Evolutionary conservation across 2,888 invertebrate species (phyloP), one percentile per base, ranked within the genome.

Genomic region (Diplazon laetatorius): DNA sequence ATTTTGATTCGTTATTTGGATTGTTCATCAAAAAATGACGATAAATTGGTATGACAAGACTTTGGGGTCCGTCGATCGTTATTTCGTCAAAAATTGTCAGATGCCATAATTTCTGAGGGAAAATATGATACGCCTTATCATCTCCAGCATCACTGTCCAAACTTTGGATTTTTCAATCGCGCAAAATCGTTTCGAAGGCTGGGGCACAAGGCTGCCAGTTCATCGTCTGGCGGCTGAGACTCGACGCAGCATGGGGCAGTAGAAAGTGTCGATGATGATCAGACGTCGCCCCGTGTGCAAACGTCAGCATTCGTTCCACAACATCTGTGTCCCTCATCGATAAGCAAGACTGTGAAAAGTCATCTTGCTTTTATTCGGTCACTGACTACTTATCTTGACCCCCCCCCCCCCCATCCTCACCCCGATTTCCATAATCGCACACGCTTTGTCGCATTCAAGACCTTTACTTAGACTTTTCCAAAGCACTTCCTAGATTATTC

Each of bases 201-300:
- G 10, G 30, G 25, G 25, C 16, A 12, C 14, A n/a, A 14, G 60
- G 14, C 12, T 39, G 42, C 14, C 5, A 9, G 30, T 10, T 30
- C 10, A 44, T 22, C 8, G 48, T 5, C 30, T 10, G 16, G n/a
- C 37, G 52, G 25, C 9, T 20, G n/a, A 25, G 52, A 22, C 9
- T 20, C 44, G n/a, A 12, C 22, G 39, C 22, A 2, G 22, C 37
- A 37, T 22, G 52, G 55, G 30, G 6, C 74, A 63, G 78, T 78
- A 78, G 78, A 78, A 78, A 78, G 78, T 71, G 71, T 66, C 62
- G 57, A 71, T 55, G 75, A 66, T 74, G 55, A 70, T 75, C 74
- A 44, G 75, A 55, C 70, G 37, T 16, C n/a, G n/a, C n/a, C 10
- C 20, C 12, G 30, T 12, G 30, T 42, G 16, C 16, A 42, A 20